phyloP scores from a whole-genome alignment of 2,888 invertebrate genomes.

The Horisme vitalbata region DNA sequence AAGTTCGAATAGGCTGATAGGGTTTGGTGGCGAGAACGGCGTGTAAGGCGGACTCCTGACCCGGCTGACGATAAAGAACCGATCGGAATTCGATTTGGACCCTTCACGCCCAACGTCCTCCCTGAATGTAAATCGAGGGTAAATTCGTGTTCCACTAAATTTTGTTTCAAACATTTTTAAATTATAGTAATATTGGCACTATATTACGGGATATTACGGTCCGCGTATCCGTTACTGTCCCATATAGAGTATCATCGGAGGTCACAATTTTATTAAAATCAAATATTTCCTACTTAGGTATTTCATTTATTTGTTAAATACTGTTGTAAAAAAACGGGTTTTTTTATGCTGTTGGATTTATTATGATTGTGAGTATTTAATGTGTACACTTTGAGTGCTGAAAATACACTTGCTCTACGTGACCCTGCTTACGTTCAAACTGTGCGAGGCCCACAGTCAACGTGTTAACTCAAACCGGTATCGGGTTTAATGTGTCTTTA shows the following conservation, averaged over 20 bases:
- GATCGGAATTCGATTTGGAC: constrained; percentile 77
- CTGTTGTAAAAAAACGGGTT: no score
- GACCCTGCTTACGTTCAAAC: no score
- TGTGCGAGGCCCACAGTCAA: no score
- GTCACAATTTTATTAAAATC: no score
- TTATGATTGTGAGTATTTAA: no score
- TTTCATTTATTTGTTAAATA: no score
- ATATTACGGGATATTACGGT: constrained; percentile 39
- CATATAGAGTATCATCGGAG: background rate
- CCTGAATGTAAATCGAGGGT: constrained; percentile 74
- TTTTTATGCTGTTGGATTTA: no score
- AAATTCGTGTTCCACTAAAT: constrained; percentile 60
- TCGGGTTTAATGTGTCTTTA: no score
- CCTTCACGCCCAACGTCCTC: constrained; percentile 62
- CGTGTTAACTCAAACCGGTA: no score
- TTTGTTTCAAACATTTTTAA: constrained; percentile 59
- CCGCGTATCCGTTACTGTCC: constrained; percentile 7
- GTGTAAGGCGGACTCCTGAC: constrained; percentile 52
- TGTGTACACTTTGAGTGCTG: no score
- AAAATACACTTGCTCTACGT: no score
- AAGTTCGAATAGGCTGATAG: constrained; percentile 7
- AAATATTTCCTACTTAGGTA: no score
- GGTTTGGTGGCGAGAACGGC: constrained; percentile 30
- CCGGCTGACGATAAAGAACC: constrained; percentile 61
- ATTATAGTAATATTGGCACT: constrained; percentile 56